Base-by-base conservation (phyloP, 2,797 vertebrate species). In the Syngnathus rostellatus region DNA sequence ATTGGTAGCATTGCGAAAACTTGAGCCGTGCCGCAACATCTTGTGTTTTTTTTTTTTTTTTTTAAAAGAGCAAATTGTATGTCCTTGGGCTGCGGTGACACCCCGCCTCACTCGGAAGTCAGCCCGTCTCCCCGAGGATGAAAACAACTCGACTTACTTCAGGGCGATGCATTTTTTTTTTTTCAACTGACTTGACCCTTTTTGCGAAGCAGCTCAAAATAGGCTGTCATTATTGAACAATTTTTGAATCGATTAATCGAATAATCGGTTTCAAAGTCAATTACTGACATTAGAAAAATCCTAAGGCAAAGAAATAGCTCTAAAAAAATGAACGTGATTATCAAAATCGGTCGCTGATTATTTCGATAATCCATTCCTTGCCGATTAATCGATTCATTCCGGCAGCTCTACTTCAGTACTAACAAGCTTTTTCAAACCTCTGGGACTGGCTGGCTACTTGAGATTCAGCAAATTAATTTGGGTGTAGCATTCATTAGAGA, bases 1-100 rank as follows among this genome's bases (percentile, higher is more conserved):
- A 81, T 82, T 72, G 83, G 74, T 81, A 80, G 79, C 71, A 73
- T 23, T 72, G 68, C 73, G 43, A 76, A 77, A 79, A 73, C 55
- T 69, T 79, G 41, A 75, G 68, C 69, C 73, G n/a, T 54, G 64
- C 39, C 64, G 66, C 68, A n/a, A 70, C 69, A 75, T 7, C 23
- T 63, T 37, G 5, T 25, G 17, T 10, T 31, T 48, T 48, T 31
- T 46, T 9, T 38, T 75, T 59, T 64, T 43, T 63, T 62, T 76
- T 48, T 19, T 6, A n/a, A 51, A n/a, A 51, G 72, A 73, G 62
- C 62, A 17, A 48, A 72, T 6, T 2, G n/a, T 25, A 11, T 62
- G 60, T 45, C 60, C 60, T 61, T 41, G 25, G 53, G 39, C 21
- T 5, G 53, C 53, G 10, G 21, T 54, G 53, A 23, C 53, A 55